These are phyloP conservation scores for Macrosiphum euphorbiae DNA, from an alignment of 2,888 invertebrate species.

Conservation along the genomic window DNA sequence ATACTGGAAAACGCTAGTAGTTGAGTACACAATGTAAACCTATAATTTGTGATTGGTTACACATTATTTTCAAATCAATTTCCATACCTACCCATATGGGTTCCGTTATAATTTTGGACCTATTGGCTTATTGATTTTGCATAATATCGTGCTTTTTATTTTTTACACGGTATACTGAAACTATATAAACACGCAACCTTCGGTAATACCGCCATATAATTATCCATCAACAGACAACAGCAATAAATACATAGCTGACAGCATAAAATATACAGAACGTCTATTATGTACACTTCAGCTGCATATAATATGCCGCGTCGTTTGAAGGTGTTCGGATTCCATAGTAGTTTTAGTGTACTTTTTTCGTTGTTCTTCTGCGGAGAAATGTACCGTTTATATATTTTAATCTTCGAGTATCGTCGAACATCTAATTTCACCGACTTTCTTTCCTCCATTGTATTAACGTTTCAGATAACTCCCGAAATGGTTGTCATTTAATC, in stretches of 20 bases:
- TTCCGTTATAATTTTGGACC: slow-evolving; percentile 31
- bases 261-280: not conserved
- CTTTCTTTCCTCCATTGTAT: slow-evolving; percentile 4
- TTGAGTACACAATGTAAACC: not conserved
- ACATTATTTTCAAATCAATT: not conserved
- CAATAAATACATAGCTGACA: not conserved
- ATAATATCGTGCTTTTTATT: not conserved
- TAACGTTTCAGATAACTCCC: not conserved
- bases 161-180: not conserved
- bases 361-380: not conserved
- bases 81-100: not conserved
- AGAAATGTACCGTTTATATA: slow-evolving; percentile 15
- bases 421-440: not conserved
- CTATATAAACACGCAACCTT: not conserved
- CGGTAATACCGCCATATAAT: not conserved
- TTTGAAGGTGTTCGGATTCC: not conserved
- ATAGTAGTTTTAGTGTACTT: not conserved
- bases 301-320: not conserved
- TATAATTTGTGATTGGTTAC: slow-evolving; percentile 27
- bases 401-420: not conserved
- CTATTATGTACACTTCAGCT: not conserved
- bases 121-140: slow-evolving; percentile 14
- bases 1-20: not conserved
- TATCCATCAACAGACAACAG: not conserved
- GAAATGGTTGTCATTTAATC: slow-evolving; percentile 11